Base-by-base conservation (phyloP, 2,888 invertebrate species). In the Prosapia bicincta region DNA sequence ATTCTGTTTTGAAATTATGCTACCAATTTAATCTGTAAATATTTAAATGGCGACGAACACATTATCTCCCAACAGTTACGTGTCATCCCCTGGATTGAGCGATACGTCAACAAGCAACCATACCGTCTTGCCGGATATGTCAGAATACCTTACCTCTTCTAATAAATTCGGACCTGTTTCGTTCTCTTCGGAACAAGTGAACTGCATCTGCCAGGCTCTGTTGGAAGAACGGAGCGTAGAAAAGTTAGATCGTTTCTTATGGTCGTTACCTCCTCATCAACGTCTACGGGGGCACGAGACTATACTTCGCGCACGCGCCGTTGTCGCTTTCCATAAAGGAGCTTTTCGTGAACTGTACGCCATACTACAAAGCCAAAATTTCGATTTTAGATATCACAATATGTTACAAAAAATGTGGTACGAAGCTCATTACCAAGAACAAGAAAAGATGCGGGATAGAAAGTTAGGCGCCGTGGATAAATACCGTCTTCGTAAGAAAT, bases 391-490 rank as follows among this genome's bases (percentile, higher is more conserved):
- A 74, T 93, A 96, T 85, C 98, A 98, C 83, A 87, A 89, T 0
- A 93, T 94, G 80, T 86, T 99, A 54, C 99, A 99, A 85, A 90
- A 91, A 79, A 88, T 99, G 81, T 99, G 99, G 99, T 97, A 94
- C 86, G 93, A 94, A 83, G 97, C 98, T 0, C 98, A 98, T 84
- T 98, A 98, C 84, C 90, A 91, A 81, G 96, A 97, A 83, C 95
- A 95, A 0, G 95, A 95, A 83, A 95, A 95, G 84, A 91, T 94
- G 0, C 88, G 96, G 3, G 97, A 96, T 0, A 88, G 98, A 78
- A 91, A 95, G 0, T 86, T 99, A 79, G 97, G 99, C 1, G 98
- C 99, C 0, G 99, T 99, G 13, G 98, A 98, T 84, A 98, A 98
- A 85, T 98, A 98, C 84, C 89, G 98, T 66, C 85, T 98, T 38